Conservation (phyloP, 2,797 vertebrate genomes). For the Pseudochromis fuscus region DNA sequence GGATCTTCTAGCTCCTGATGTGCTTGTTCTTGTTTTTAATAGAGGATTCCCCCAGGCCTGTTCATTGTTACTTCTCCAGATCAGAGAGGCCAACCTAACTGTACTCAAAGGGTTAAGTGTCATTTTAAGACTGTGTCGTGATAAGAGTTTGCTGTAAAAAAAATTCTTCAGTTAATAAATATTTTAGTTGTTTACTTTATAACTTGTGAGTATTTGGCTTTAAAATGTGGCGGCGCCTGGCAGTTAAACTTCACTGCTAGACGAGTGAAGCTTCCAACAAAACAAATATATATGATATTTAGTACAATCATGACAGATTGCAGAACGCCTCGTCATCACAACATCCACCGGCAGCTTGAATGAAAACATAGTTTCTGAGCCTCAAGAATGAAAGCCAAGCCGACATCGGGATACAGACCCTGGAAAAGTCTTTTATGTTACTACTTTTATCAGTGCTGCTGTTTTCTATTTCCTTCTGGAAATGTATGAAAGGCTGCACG, state of each 20-base stretch:
- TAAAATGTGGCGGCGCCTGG: conserved; percentile 25
- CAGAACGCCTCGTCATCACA: not conserved
- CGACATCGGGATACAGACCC: conserved; percentile 12
- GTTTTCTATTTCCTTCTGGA: conserved; percentile 44
- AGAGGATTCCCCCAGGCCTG: conserved; percentile 46
- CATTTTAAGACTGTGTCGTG: conserved; percentile 83
- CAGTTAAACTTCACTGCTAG: not conserved
- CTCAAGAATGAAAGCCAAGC: conserved; percentile 23
- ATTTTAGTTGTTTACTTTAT: conserved; percentile 85
- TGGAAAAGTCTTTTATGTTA: conserved; percentile 51
- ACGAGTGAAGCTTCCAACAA: not conserved
- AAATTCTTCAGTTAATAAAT: conserved; percentile 82
- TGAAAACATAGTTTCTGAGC: not conserved
- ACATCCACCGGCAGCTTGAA: not conserved
- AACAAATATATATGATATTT: not conserved
- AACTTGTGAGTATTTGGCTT: conserved; percentile 57
- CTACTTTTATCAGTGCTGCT: conserved; percentile 43
- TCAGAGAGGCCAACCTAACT: conserved; percentile 60
- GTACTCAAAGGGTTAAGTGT: conserved; percentile 83
- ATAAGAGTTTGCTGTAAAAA: conserved; percentile 82
- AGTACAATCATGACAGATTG: not conserved
- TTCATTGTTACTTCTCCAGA: conserved; percentile 62
- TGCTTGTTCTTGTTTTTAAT: conserved; percentile 72
- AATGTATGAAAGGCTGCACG: conserved; percentile 38
- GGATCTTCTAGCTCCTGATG: conserved; percentile 53